Evolutionary conservation across 2,113 vertebrate species (phyloP), one percentile per base, ranked within the genome.

Genomic region (Synchiropus splendidus): DNA sequence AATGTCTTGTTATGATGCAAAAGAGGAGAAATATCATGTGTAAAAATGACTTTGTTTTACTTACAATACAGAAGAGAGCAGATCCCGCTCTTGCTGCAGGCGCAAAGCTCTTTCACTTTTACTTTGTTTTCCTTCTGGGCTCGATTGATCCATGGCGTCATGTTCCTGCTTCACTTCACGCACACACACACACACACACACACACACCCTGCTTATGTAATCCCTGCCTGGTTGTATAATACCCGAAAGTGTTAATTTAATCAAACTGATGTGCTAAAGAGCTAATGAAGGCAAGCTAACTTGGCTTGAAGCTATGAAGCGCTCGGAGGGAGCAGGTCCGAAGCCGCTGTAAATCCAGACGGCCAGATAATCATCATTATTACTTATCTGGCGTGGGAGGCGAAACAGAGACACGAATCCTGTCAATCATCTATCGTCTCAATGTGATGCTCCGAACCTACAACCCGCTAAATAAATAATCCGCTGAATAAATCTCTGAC

Each of bases 331-430:
- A n/a, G n/a, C n/a, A n/a, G n/a, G 36, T 16, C 12, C 39, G 17
- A 16, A n/a, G n/a, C 4, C 6, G 31, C 8, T 35, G 18, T 57
- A 58, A 51, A 59, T 59, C 45, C 42, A 16, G 31, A 12, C 41
- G 49, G 49, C 2, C 11, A 58, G 16, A 56, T 16, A 68, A 53
- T 41, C 36, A 45, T 54, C 45, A 38, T 41, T 50, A 51, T 17
- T 39, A 16, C 42, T 60, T 36, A 13, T 49, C 52, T 37, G 37
- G 12, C n/a, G n/a, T n/a, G n/a, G n/a, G n/a, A n/a, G n/a, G n/a
- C n/a, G n/a, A n/a, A n/a, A n/a, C n/a, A n/a, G 36, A 51, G 36
- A 33, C 47, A 21, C 38, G 48, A 49, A 31, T 46, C 21, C 33
- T 39, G 13, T 11, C 10, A 37, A 27, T 50, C 39, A 38, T n/a